These are phyloP conservation scores for Ictalurus furcatus DNA, from an alignment of 2,113 vertebrate genomes.

Conservation along the genomic window DNA sequence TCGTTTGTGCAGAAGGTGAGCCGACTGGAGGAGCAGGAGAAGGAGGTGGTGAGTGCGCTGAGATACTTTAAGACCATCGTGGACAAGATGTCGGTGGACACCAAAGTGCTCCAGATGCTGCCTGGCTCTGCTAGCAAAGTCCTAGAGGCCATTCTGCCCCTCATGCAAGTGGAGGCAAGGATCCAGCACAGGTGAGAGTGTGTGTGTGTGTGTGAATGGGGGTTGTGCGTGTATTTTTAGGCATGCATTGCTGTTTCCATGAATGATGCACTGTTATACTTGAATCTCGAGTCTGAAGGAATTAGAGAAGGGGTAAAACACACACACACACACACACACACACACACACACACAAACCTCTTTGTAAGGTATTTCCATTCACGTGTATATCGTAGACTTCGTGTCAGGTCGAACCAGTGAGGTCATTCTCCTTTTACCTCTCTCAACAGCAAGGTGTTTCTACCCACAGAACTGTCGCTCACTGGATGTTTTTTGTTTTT, in stretches of 20 bases:
- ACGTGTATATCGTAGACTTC: neutral
- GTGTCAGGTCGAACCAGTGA: neutral
- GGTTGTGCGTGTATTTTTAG: neutral
- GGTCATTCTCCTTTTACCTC: neutral
- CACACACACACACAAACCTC: neutral
- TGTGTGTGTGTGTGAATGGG: neutral
- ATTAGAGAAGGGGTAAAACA: neutral
- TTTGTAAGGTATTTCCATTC: neutral
- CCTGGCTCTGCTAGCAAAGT: constrained; percentile 96
- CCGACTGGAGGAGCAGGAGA: constrained; percentile 93
- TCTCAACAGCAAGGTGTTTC: neutral
- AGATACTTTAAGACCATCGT: constrained; percentile 98
- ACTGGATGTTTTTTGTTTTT: neutral
- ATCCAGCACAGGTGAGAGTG: constrained; percentile 86
- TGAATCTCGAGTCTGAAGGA: neutral
- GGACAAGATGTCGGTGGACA: constrained; percentile 97
- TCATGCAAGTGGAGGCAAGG: constrained; percentile 87
- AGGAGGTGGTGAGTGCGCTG: constrained; percentile 94
- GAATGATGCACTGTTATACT: neutral
- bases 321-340: neutral
- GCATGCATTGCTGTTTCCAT: neutral
- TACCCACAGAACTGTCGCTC: neutral
- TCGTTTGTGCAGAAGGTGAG: constrained; percentile 80
- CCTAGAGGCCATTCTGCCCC: constrained; percentile 90
- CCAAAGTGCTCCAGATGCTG: constrained; percentile 96